phyloP scores from a whole-genome alignment of 2,797 vertebrate species.

The Cuculus canorus region DNA sequence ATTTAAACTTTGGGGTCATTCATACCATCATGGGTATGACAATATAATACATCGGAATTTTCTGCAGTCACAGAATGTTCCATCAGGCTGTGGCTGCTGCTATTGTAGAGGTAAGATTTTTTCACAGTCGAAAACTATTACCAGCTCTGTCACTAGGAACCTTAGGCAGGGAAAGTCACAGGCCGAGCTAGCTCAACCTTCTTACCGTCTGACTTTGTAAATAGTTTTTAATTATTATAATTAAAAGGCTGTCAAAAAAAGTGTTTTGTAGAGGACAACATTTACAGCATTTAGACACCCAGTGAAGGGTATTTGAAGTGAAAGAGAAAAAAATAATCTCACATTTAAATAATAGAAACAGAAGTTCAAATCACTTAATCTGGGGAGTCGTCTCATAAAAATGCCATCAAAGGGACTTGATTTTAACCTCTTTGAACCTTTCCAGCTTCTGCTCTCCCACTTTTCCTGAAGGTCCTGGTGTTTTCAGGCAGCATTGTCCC shows the following conservation, averaged over 20 bases:
- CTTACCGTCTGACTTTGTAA: neutral
- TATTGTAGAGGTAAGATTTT: constrained; percentile 21
- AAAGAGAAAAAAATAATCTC: constrained; percentile 4
- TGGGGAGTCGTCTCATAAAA: neutral
- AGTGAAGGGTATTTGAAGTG: neutral
- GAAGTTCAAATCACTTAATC: neutral
- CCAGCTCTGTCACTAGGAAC: neutral
- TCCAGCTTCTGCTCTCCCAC: neutral
- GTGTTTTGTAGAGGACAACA: neutral
- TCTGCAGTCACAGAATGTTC: neutral
- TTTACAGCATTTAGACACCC: neutral
- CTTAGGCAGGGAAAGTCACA: neutral
- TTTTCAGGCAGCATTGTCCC: neutral
- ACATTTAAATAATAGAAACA: neutral
- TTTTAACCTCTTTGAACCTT: constrained; percentile 25
- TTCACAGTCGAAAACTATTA: neutral
- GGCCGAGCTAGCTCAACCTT: neutral
- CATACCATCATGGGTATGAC: constrained; percentile 34
- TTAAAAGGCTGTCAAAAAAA: constrained; percentile 24
- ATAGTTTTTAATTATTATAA: constrained; percentile 49
- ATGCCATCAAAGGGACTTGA: neutral
- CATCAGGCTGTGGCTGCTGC: neutral
- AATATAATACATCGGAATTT: constrained; percentile 49
- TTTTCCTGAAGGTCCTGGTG: neutral
- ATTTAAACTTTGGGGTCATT: constrained; percentile 25